phyloP scores from a whole-genome alignment of 2,888 invertebrate species.

The Carpatolechia fugitivella region DNA sequence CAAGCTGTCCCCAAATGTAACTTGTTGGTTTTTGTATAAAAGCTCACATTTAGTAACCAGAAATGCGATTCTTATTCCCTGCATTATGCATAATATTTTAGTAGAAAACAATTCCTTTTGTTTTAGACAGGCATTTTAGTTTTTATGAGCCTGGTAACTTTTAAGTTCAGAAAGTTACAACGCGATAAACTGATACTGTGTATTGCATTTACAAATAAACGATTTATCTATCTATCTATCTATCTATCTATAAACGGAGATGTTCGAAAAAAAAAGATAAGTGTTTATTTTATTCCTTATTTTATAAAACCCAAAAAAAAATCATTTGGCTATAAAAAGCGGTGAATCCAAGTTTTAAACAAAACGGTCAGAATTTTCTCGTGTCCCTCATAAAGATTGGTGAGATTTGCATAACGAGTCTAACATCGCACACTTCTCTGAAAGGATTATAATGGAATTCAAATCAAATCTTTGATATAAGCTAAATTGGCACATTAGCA shows the following conservation, averaged over 20 bases:
- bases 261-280: not conserved
- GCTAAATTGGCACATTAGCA: slow-evolving; percentile 32
- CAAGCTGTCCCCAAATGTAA: slow-evolving; percentile 6
- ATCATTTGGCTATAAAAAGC: not conserved
- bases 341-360: slow-evolving; percentile 13
- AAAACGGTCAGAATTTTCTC: slow-evolving; percentile 16
- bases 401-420: slow-evolving; percentile 48
- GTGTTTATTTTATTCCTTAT: not conserved
- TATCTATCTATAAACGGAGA: not conserved
- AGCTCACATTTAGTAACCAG: not conserved
- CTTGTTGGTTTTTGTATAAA: slow-evolving; percentile 24
- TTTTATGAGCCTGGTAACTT: not conserved
- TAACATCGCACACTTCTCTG: slow-evolving; percentile 29
- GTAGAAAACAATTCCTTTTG: not conserved
- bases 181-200: not conserved
- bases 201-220: too few relatives aligned
- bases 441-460: slow-evolving; percentile 34
- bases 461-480: slow-evolving; percentile 18
- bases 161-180: not conserved
- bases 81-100: not conserved
- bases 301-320: not conserved
- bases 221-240: too few relatives aligned
- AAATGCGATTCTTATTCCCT: not conserved
- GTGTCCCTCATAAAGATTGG: slow-evolving; percentile 14
- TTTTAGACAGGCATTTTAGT: not conserved